Percentiles rank a stretch among this genome's conserved stretches.
phyloP scores from a whole-genome alignment of 2,888 invertebrate species.

The Odontothrips loti region DNA sequence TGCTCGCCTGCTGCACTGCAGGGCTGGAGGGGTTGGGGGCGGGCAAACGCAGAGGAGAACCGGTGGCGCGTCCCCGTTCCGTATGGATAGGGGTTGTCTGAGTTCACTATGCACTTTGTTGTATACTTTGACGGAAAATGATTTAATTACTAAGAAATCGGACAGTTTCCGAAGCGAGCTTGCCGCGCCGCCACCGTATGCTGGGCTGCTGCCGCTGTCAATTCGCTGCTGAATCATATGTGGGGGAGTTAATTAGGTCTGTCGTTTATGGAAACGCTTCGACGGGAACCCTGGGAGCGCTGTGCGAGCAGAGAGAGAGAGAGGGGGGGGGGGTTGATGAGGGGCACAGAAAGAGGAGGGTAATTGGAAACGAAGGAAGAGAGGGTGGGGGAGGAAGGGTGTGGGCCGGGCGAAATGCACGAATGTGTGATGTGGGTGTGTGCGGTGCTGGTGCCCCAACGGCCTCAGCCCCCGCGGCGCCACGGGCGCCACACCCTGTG shows the following conservation, averaged over 20 bases:
- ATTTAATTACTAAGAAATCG: too few species aligned
- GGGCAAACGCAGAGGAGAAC: too few species aligned
- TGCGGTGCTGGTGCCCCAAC: background rate
- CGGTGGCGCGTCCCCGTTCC: too few species aligned
- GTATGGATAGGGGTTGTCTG: too few species aligned
- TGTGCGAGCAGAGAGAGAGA: background rate
- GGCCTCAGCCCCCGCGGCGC: background rate
- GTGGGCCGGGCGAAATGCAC: background rate
- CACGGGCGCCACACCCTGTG: background rate
- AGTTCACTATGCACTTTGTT: too few species aligned
- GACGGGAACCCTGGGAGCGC: background rate
- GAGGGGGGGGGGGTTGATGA: background rate
- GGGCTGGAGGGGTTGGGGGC: too few species aligned
- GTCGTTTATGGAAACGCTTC: background rate
- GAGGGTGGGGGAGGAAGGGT: background rate
- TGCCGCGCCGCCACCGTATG: too few species aligned
- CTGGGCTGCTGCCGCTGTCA: too few species aligned
- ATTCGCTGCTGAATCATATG: too few species aligned
- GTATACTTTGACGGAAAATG: too few species aligned
- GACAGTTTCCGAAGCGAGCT: too few species aligned
- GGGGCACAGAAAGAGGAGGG: conserved; percentile 2
- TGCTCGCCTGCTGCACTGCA: too few species aligned
- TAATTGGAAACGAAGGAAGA: conserved; percentile 6
- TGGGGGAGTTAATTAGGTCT: background rate
- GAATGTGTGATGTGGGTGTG: background rate